Conservation (phyloP, 2,888 invertebrate genomes). For the Scaptomyza caliginosa region DNA sequence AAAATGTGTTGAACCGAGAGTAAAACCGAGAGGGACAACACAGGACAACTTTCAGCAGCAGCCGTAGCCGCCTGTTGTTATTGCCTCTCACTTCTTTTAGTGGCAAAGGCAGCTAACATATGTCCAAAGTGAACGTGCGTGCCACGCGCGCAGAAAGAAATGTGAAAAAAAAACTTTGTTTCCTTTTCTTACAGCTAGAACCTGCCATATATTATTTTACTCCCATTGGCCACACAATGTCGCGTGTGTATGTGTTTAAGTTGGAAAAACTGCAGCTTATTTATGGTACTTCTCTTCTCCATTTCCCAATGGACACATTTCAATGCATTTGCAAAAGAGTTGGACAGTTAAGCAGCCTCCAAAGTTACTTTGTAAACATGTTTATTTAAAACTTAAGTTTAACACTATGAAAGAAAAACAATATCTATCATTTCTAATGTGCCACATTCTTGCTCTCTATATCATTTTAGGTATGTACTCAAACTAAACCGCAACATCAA, state of each 20-base stretch:
- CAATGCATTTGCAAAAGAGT: constrained; percentile 71
- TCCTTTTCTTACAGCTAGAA: constrained; percentile 17
- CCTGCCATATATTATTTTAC: background rate
- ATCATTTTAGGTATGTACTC: constrained; percentile 65
- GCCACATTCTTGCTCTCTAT: constrained; percentile 26
- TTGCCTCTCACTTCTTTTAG: constrained; percentile 40
- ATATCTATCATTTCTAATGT: constrained; percentile 39
- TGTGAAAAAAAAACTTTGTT: constrained; percentile 6
- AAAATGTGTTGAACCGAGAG: constrained; percentile 52
- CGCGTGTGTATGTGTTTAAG: constrained; percentile 40
- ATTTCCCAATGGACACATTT: constrained; percentile 81
- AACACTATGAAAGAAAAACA: constrained; percentile 1
- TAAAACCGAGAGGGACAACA: constrained; percentile 22
- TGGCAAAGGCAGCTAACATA: constrained; percentile 42
- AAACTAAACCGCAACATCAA: constrained; percentile 40
- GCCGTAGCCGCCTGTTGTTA: constrained; percentile 48
- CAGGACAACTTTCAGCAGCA: constrained; percentile 19
- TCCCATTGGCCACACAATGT: background rate
- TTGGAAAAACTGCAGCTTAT: constrained; percentile 63
- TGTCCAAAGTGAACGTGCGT: constrained; percentile 63
- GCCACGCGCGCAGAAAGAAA: constrained; percentile 5
- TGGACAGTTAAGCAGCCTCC: constrained; percentile 43
- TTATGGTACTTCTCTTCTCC: constrained; percentile 72
- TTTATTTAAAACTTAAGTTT: background rate
- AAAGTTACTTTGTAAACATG: constrained; percentile 17